Percentiles rank a stretch among this genome's conserved stretches.
Conservation (phyloP, 2,797 vertebrate genomes). For the Myotis myotis region DNA sequence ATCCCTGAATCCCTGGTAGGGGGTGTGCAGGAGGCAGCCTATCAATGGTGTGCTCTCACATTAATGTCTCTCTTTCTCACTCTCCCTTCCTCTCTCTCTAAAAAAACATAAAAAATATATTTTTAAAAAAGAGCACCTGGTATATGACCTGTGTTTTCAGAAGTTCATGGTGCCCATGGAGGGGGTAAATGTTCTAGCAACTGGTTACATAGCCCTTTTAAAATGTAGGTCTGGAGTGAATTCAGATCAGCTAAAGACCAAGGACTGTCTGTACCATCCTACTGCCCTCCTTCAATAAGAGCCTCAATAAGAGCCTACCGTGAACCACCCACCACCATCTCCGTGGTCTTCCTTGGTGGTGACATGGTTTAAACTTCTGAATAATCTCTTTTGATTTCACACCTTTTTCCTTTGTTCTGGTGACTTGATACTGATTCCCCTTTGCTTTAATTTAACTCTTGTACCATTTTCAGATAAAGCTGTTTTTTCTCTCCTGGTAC, state of each 20-base stretch:
- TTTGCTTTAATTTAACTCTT: not conserved
- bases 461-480: not conserved
- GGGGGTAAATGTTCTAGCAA: not conserved
- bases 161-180: not conserved
- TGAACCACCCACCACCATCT: rapidly evolving
- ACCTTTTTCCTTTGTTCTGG: not conserved
- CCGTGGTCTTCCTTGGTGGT: not conserved
- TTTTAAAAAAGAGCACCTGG: no score
- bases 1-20: not conserved
- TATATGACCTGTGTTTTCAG: not conserved
- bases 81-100: not conserved
- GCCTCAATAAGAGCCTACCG: not conserved
- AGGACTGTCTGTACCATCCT: not conserved
- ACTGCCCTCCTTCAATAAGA: not conserved
- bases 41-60: not conserved
- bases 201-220: not conserved
- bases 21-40: not conserved
- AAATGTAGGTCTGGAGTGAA: not conserved
- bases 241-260: not conserved
- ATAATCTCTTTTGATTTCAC: not conserved
- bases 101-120: not conserved
- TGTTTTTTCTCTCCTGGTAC: not conserved
- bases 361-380: not conserved
- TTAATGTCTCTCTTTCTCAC: not conserved
- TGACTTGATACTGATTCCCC: not conserved